Evolutionary conservation across 2,797 vertebrate species (phyloP).

Genomic region (Diglossa cyanea): DNA sequence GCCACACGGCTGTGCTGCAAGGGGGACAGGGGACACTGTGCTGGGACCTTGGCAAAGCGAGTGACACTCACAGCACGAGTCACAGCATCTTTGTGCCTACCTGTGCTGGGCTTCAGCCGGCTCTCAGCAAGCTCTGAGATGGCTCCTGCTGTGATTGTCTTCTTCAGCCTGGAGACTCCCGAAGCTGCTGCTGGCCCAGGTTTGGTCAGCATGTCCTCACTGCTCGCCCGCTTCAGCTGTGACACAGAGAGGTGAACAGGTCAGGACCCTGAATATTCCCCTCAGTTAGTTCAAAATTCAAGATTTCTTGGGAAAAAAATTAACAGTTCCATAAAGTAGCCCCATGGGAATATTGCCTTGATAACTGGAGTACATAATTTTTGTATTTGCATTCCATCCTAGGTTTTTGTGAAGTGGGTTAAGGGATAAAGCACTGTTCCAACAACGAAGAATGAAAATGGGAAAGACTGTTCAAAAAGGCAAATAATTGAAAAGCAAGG

Average conservation of each 20-base stretch:
- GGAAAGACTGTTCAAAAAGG: background rate
- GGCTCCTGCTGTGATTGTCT: slow-evolving; percentile 88
- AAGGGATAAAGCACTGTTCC: background rate
- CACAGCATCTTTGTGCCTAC: slow-evolving; percentile 65
- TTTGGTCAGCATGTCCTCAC: slow-evolving; percentile 90
- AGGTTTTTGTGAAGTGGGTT: background rate
- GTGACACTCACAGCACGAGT: background rate
- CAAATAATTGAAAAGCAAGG: background rate
- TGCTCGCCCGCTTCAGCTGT: slow-evolving; percentile 95
- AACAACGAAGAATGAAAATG: background rate
- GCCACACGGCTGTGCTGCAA: background rate
- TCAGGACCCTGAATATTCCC: background rate
- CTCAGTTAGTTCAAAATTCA: background rate
- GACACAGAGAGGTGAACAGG: background rate
- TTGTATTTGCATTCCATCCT: background rate
- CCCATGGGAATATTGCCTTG: background rate
- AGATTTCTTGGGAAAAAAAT: background rate
- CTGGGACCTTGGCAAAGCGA: background rate
- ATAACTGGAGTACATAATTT: background rate
- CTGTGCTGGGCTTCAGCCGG: slow-evolving; percentile 79
- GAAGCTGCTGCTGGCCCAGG: slow-evolving; percentile 72
- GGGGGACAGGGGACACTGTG: rapidly evolving
- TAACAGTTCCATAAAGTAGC: background rate
- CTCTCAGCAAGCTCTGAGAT: slow-evolving; percentile 88
- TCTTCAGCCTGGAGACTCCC: slow-evolving; percentile 85